phyloP scores from a whole-genome alignment of 2,888 invertebrate species.

The Pseudococcus viburni region DNA sequence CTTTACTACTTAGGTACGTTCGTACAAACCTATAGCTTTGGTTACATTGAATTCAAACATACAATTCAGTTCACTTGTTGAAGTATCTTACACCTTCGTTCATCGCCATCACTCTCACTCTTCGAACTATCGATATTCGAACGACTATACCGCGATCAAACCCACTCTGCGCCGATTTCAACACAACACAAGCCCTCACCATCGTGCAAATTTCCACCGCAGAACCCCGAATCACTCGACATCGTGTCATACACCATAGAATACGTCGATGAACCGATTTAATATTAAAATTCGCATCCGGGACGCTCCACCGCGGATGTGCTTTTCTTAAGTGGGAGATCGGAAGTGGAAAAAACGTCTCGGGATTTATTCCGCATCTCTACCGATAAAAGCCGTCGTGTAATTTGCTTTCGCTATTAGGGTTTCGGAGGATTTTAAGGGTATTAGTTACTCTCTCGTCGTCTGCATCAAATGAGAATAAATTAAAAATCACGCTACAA shows the following conservation, averaged over 20 bases:
- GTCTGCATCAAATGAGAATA: slow-evolving; percentile 45
- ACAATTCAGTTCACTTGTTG: not conserved
- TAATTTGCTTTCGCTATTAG: slow-evolving; percentile 56
- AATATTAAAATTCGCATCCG: slow-evolving; percentile 21
- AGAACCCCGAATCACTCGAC: too few species aligned
- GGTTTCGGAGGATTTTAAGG: slow-evolving; percentile 48
- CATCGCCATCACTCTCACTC: not conserved
- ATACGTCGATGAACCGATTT: slow-evolving; percentile 12
- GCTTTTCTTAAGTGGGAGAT: slow-evolving; percentile 38
- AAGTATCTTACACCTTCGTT: not conserved
- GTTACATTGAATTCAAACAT: too few species aligned
- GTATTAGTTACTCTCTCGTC: slow-evolving; percentile 48
- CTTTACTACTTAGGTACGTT: too few species aligned
- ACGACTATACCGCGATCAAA: not conserved
- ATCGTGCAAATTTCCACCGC: too few species aligned
- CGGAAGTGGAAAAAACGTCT: slow-evolving; percentile 40
- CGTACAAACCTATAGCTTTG: too few species aligned
- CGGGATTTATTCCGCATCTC: slow-evolving; percentile 23
- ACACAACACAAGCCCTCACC: too few species aligned
- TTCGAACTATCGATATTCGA: not conserved
- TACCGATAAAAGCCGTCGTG: slow-evolving; percentile 47
- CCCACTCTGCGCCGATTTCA: too few species aligned
- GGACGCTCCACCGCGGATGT: not conserved
- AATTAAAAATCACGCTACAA: slow-evolving; percentile 54
- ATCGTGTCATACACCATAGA: not conserved